Conservation (phyloP, 2,113 vertebrate genomes). For the Petrocephalus zakoni region DNA sequence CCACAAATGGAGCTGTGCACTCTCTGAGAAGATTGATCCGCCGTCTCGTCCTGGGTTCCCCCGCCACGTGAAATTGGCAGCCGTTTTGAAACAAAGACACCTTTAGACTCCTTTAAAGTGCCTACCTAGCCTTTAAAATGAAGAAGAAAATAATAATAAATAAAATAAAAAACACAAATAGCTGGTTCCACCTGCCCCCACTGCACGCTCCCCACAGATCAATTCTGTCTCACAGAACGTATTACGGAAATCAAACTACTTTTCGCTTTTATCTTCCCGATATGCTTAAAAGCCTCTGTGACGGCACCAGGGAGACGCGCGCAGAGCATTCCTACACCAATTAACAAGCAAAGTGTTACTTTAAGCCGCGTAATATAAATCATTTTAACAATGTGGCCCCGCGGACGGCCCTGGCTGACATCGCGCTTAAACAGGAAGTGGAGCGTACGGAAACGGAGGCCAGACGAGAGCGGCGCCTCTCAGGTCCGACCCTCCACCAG, state of each 20-base stretch:
- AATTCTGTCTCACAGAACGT: conserved; percentile 49
- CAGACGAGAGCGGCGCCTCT: background rate
- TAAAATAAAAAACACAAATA: conserved; percentile 44
- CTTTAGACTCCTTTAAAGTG: conserved; percentile 55
- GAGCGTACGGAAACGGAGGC: too few relatives aligned
- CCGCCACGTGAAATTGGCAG: conserved; percentile 65
- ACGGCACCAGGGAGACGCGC: background rate
- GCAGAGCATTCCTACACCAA: background rate
- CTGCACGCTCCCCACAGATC: conserved; percentile 53
- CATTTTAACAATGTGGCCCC: background rate
- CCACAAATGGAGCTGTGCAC: too few relatives aligned
- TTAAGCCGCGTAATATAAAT: conserved; percentile 12
- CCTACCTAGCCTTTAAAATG: conserved; percentile 48
- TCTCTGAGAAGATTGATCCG: conserved; percentile 70
- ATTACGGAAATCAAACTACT: conserved; percentile 48
- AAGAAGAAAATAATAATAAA: background rate
- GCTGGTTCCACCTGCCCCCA: conserved; percentile 22
- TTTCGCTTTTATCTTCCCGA: conserved; percentile 38
- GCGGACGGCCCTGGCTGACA: background rate
- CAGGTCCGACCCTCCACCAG: background rate
- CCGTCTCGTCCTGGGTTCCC: conserved; percentile 55
- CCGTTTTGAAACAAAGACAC: conserved; percentile 67
- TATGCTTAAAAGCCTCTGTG: conserved; percentile 34
- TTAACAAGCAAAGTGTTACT: conserved; percentile 9
- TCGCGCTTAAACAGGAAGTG: background rate